Evolutionary conservation across 2,113 vertebrate species (phyloP).

Genomic region (Gallinago jamesoni): DNA sequence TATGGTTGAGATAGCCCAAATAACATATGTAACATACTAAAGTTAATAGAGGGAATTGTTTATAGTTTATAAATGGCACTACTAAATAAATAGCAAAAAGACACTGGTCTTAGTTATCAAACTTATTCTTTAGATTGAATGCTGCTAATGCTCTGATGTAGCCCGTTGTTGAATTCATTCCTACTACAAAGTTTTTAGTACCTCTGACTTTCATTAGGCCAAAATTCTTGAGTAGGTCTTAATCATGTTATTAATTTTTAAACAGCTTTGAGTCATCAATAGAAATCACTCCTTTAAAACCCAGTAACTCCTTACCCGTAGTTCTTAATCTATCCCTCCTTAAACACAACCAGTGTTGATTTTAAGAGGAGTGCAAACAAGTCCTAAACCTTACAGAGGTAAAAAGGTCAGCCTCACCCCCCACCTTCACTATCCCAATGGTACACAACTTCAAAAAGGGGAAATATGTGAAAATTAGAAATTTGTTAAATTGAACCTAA

Average conservation of each 20-base stretch:
- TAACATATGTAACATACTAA: neutral
- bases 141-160: neutral
- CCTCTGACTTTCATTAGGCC: neutral
- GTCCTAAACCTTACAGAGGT: neutral
- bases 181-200: neutral
- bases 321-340: neutral
- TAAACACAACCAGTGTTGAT: neutral
- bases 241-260: neutral
- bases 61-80: neutral
- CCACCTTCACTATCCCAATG: neutral
- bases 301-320: neutral
- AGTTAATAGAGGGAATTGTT: neutral
- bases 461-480: neutral
- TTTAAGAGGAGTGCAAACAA: neutral
- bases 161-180: neutral
- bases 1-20: neutral
- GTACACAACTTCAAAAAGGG: neutral
- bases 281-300: constrained; percentile 1
- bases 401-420: neutral
- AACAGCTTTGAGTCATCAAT: neutral
- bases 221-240: neutral
- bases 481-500: neutral
- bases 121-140: neutral
- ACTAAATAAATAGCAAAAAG: neutral
- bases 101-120: neutral